These are phyloP conservation scores for Stichodactyla mertensii DNA, from an alignment of 64 coral and sea anemone species.

Conservation along the genomic window DNA sequence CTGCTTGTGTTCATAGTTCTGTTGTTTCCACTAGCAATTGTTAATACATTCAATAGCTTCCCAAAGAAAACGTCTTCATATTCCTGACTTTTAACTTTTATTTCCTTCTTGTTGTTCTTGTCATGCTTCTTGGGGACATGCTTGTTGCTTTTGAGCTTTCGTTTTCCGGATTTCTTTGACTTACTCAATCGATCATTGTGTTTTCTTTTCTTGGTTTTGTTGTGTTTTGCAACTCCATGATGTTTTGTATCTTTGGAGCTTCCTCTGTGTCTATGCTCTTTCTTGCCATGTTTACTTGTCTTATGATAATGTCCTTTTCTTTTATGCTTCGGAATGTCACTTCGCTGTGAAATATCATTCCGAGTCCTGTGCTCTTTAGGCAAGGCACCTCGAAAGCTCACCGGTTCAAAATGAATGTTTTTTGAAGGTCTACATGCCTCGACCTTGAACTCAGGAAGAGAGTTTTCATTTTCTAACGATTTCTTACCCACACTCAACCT, in stretches of 20 bases:
- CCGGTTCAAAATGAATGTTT: neutral
- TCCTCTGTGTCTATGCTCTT: neutral
- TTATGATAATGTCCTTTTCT: neutral
- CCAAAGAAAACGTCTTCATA: conserved; percentile 38
- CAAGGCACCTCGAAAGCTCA: neutral
- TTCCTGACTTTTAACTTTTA: neutral
- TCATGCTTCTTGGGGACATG: conserved; percentile 2
- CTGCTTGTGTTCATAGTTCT: neutral
- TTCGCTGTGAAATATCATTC: neutral
- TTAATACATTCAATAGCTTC: conserved; percentile 57
- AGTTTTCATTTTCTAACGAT: neutral
- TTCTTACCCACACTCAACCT: neutral
- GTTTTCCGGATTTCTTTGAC: neutral
- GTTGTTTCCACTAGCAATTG: conserved; percentile 30
- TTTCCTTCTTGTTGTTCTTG: neutral
- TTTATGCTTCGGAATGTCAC: conserved; percentile 1
- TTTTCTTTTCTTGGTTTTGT: neutral
- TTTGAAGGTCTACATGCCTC: conserved; percentile 44
- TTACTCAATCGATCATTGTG: neutral
- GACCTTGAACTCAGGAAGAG: conserved; percentile 12
- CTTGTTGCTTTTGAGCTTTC: conserved; percentile 1
- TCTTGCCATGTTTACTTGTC: conserved; percentile 1
- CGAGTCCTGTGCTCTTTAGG: neutral
- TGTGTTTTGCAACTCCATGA: neutral
- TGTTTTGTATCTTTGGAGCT: neutral